These are phyloP conservation scores for Dendrophyllia cribrosa DNA, from an alignment of 64 coral and sea anemone species.

Conservation along the genomic window DNA sequence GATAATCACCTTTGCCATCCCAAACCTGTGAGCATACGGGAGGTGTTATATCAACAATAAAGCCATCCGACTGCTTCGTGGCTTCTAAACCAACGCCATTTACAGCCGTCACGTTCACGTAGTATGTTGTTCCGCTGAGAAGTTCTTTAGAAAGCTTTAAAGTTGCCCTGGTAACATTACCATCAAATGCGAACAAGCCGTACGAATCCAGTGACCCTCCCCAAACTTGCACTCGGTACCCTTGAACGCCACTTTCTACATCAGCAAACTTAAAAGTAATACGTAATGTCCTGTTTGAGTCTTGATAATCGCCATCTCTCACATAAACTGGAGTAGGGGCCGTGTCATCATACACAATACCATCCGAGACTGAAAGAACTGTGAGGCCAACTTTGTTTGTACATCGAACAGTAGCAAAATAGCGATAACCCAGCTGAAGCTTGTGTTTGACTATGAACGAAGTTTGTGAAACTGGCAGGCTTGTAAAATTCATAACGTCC, in stretches of 20 bases:
- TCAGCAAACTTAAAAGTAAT: slow-evolving; percentile 78
- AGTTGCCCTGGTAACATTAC: neutral
- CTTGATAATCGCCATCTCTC: slow-evolving; percentile 65
- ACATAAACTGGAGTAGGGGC: slow-evolving; percentile 57
- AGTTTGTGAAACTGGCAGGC: slow-evolving; percentile 37
- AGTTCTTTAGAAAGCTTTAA: slow-evolving; percentile 44
- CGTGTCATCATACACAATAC: slow-evolving; percentile 72
- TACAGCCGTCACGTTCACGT: slow-evolving; percentile 72
- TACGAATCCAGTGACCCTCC: neutral
- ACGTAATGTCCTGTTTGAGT: slow-evolving; percentile 31
- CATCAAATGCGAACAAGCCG: slow-evolving; percentile 52
- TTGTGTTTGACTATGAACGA: slow-evolving; percentile 27
- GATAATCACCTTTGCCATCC: slow-evolving; percentile 31
- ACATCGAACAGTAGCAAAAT: slow-evolving; percentile 91
- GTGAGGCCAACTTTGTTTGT: slow-evolving; percentile 87
- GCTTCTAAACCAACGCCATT: slow-evolving; percentile 65
- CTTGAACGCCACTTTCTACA: slow-evolving; percentile 73
- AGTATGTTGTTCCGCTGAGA: slow-evolving; percentile 60
- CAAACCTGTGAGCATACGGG: slow-evolving; percentile 78
- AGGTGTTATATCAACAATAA: slow-evolving; percentile 76
- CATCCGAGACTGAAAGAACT: slow-evolving; percentile 60
- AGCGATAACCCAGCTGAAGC: slow-evolving; percentile 66
- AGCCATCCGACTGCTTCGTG: slow-evolving; percentile 70
- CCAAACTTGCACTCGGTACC: slow-evolving; percentile 49
- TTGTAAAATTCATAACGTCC: slow-evolving; percentile 65